These are phyloP conservation scores for Ditylenchus dipsaci DNA, from an alignment of 1,140 invertebrate species.

Conservation along the genomic window DNA sequence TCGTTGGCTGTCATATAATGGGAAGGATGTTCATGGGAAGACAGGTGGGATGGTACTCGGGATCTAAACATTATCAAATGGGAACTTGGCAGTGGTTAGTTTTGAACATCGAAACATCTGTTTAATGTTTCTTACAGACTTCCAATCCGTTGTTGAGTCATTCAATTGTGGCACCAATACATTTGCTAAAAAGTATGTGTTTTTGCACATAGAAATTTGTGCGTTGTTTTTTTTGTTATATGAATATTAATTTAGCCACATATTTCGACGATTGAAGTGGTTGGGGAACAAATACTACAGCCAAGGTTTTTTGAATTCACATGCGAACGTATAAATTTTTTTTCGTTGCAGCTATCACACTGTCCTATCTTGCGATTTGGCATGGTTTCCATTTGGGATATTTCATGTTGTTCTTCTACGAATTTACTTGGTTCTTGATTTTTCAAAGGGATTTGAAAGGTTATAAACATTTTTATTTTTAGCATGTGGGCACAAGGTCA, in stretches of 20 bases:
- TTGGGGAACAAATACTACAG: constrained; percentile 60
- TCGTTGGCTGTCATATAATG: constrained; percentile 61
- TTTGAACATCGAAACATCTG: background rate
- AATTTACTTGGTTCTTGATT: constrained; percentile 52
- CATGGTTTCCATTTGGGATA: constrained; percentile 62
- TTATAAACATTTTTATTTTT: background rate
- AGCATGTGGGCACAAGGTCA: background rate
- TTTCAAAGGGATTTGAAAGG: background rate
- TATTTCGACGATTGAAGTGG: constrained; percentile 61
- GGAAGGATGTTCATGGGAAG: constrained; percentile 58
- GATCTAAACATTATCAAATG: constrained; percentile 59
- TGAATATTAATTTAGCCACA: constrained; percentile 58
- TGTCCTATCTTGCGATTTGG: constrained; percentile 62
- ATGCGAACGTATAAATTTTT: no score
- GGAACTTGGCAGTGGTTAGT: constrained; percentile 56
- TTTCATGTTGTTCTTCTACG: constrained; percentile 61
- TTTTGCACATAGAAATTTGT: no score
- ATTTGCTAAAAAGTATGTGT: constrained; percentile 60
- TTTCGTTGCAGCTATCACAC: constrained; percentile 41
- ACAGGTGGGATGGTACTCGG: constrained; percentile 60
- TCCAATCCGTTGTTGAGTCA: constrained; percentile 57
- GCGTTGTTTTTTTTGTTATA: constrained; percentile 12
- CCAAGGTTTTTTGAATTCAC: constrained; percentile 41
- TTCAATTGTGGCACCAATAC: constrained; percentile 62
- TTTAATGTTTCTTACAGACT: background rate